Conservation (phyloP, 2,113 vertebrate genomes). For the Megaleporinus macrocephalus region DNA sequence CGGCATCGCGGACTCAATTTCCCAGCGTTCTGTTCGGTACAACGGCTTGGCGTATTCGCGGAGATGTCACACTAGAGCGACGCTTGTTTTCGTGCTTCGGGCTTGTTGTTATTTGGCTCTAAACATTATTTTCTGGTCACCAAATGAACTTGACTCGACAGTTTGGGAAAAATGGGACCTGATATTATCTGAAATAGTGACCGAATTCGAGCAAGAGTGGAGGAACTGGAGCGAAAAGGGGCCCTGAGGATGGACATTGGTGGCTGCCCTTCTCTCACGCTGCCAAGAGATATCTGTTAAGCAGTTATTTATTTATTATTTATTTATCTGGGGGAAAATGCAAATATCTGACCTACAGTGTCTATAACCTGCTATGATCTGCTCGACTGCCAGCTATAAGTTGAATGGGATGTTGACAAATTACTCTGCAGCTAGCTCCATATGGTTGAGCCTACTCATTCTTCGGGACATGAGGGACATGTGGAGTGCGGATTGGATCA, state of each 20-base stretch:
- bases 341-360: not conserved
- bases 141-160: not conserved
- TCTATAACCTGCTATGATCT: not conserved
- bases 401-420: conserved; percentile 47
- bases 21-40: not conserved
- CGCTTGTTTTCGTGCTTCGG: conserved; percentile 51
- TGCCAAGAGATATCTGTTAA: not conserved
- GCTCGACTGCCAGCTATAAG: not conserved
- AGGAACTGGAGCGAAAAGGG: not conserved
- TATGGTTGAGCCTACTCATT: not conserved
- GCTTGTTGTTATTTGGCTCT: not conserved
- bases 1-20: not conserved
- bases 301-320: not conserved
- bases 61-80: conserved; percentile 32
- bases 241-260: not conserved
- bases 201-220: not conserved
- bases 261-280: not conserved
- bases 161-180: not conserved
- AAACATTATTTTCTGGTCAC: not conserved
- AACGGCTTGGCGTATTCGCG: not conserved
- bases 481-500: not conserved
- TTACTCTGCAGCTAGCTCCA: not conserved
- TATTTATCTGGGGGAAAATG: too few relatives aligned
- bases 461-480: not conserved
- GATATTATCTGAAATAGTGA: not conserved